These are phyloP conservation scores for Pogonognathellus flavescens DNA, from an alignment of 1,140 invertebrate species.

Conservation along the genomic window DNA sequence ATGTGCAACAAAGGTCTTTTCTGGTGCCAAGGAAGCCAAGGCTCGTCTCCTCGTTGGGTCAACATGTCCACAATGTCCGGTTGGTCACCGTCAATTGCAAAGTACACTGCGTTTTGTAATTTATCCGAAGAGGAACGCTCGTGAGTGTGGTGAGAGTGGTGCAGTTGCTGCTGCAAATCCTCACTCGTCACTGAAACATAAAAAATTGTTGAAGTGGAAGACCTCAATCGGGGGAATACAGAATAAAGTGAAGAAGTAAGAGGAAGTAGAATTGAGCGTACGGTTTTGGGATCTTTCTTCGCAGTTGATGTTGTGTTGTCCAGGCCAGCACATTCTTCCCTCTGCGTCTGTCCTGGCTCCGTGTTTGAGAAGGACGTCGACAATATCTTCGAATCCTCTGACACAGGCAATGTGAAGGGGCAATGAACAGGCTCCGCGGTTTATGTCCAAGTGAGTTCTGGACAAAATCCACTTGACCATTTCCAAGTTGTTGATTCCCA, in stretches of 20 bases:
- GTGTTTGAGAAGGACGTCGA: conserved; percentile 72
- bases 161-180: not conserved
- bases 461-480: conserved; percentile 78
- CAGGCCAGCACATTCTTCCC: conserved; percentile 78
- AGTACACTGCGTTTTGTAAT: conserved; percentile 80
- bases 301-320: conserved; percentile 79
- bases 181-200: not conserved
- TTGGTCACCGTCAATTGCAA: conserved; percentile 74
- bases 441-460: conserved; percentile 77
- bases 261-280: conserved; percentile 51
- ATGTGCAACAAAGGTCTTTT: conserved; percentile 72
- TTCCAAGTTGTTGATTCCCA: conserved; percentile 80
- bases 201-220: not conserved
- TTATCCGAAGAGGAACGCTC: conserved; percentile 72
- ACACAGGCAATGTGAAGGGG: conserved; percentile 81
- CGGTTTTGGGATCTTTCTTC: conserved; percentile 75
- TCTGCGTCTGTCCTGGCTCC: conserved; percentile 72
- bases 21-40: conserved; percentile 75
- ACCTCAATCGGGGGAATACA: too few species aligned
- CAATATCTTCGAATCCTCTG: conserved; percentile 76
- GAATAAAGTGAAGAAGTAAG: too few species aligned
- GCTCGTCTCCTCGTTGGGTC: conserved; percentile 78
- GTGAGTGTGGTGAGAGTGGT: not conserved
- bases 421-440: conserved; percentile 79
- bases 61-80: conserved; percentile 75